phyloP scores from a whole-genome alignment of 2,888 invertebrate genomes.

The Sthenelais limicola region DNA sequence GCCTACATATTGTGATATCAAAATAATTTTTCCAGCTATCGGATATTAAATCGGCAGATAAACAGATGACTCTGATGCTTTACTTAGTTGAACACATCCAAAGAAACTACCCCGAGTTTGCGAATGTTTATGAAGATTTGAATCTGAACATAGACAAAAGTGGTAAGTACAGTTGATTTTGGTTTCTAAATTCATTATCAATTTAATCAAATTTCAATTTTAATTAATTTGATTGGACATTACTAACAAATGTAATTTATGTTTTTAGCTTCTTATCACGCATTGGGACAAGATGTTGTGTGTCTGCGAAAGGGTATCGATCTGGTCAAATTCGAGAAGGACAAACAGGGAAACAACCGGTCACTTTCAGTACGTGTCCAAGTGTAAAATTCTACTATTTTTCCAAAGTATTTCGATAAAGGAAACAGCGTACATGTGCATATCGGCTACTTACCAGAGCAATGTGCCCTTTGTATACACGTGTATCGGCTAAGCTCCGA shows the following conservation, averaged over 20 bases:
- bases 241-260: not conserved
- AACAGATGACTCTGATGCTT: constrained; percentile 43
- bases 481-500: too few species aligned
- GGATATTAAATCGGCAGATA: constrained; percentile 44
- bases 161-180: too few species aligned
- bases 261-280: constrained; percentile 45
- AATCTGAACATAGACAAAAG: constrained; percentile 42
- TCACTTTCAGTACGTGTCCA: too few species aligned
- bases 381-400: too few species aligned
- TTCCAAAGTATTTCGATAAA: too few species aligned
- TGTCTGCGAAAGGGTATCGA: constrained; percentile 45
- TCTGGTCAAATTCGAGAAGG: constrained; percentile 45
- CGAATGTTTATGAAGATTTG: constrained; percentile 43
- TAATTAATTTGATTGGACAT: too few species aligned
- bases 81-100: constrained; percentile 46
- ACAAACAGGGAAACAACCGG: constrained; percentile 40
- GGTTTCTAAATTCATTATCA: not conserved
- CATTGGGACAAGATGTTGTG: constrained; percentile 40
- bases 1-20: not conserved
- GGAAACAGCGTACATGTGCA: too few species aligned
- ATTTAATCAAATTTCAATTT: too few species aligned
- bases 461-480: too few species aligned
- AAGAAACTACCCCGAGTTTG: constrained; percentile 44
- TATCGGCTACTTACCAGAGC: too few species aligned
- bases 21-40: constrained; percentile 37